phyloP scores from a whole-genome alignment of 2,888 invertebrate genomes.

The Erebia epiphron region DNA sequence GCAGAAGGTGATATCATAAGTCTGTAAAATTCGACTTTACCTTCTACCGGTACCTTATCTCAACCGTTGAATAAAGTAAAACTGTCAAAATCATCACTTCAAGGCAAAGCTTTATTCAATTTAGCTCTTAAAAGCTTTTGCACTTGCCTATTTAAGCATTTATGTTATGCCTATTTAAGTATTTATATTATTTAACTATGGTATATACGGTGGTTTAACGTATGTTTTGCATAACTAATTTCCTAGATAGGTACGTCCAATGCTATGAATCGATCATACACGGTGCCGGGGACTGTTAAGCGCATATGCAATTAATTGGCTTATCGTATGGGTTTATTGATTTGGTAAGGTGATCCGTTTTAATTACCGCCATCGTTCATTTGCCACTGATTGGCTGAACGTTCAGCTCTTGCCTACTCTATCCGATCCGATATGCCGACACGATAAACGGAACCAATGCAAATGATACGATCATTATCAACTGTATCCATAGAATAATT shows the following conservation, averaged over 20 bases:
- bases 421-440: slow-evolving; percentile 32
- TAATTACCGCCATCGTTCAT: slow-evolving; percentile 79
- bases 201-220: not conserved
- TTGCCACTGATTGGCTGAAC: slow-evolving; percentile 71
- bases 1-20: too few relatives aligned
- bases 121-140: too few relatives aligned
- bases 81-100: too few relatives aligned
- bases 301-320: slow-evolving; percentile 79
- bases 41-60: too few relatives aligned
- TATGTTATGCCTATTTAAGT: too few relatives aligned
- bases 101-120: too few relatives aligned
- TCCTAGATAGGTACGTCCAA: slow-evolving; percentile 30
- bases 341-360: slow-evolving; percentile 81
- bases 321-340: slow-evolving; percentile 79
- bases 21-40: too few relatives aligned
- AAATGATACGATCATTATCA: slow-evolving; percentile 4
- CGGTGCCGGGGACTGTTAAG: slow-evolving; percentile 59
- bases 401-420: slow-evolving; percentile 29
- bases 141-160: too few relatives aligned
- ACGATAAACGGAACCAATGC: slow-evolving; percentile 28
- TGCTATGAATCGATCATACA: slow-evolving; percentile 48
- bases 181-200: not conserved
- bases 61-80: too few relatives aligned
- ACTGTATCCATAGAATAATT: slow-evolving; percentile 10
- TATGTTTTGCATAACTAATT: slow-evolving; percentile 33